Evolutionary conservation across 2,888 invertebrate genomes (phyloP).

Genomic region (Pinctada fucata): DNA sequence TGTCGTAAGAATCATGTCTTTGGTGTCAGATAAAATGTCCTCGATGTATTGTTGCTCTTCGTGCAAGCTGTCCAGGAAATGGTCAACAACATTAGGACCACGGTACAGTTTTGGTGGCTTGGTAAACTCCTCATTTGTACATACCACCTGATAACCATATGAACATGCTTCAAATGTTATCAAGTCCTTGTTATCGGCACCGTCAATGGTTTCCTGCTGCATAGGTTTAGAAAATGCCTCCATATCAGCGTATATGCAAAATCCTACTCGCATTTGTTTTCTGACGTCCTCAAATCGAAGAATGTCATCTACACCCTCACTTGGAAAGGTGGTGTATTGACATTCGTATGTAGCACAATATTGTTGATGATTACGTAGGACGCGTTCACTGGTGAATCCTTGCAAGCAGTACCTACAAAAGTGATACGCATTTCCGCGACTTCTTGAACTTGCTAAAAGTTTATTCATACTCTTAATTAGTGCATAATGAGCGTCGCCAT

Average conservation of each 20-base stretch:
- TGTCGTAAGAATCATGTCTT: not conserved
- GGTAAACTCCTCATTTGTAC: slow-evolving; percentile 19
- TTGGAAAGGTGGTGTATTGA: slow-evolving; percentile 14
- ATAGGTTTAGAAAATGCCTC: no score
- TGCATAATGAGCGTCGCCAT: slow-evolving; percentile 15
- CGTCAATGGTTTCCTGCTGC: no score
- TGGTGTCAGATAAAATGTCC: slow-evolving; percentile 14
- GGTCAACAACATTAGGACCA: slow-evolving; percentile 25
- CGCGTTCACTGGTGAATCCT: no score
- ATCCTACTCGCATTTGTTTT: slow-evolving; percentile 19
- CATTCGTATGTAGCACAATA: slow-evolving; percentile 16
- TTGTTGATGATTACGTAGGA: no score
- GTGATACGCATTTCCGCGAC: no score
- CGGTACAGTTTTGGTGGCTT: slow-evolving; percentile 33
- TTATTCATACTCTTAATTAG: slow-evolving; percentile 10
- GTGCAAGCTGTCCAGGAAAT: slow-evolving; percentile 26
- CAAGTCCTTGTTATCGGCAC: no score
- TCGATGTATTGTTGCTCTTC: slow-evolving; percentile 32
- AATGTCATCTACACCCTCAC: slow-evolving; percentile 9
- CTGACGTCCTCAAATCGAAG: slow-evolving; percentile 4
- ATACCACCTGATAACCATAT: slow-evolving; percentile 35
- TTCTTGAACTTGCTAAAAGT: slow-evolving; percentile 3
- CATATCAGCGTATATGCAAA: no score
- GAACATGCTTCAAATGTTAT: slow-evolving; percentile 37
- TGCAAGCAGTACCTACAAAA: no score